Base-by-base conservation (phyloP, 2,888 invertebrate genomes). In the Epinotia nisella region DNA sequence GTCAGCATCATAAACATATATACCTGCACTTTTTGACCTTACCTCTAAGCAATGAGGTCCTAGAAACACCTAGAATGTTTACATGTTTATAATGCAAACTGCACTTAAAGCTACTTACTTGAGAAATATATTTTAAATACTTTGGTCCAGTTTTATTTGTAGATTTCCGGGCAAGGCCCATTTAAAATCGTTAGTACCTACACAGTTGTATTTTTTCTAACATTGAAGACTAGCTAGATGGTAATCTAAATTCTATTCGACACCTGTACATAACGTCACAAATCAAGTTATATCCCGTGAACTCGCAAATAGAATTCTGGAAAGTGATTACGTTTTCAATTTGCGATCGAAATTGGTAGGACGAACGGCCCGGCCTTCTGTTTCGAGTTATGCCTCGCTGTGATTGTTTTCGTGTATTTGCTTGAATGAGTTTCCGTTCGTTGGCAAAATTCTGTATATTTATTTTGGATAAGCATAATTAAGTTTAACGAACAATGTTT, bases 241-340 rank as follows among this genome's bases (percentile, higher is more conserved):
- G 53, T 17, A 11, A 21, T 66, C 17, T 17, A 21, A 61, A 67
- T 56, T 67, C 61, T 66, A 53, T 66, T 73, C 58, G 29, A 68
- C 68, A 73, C 68, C 72, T 73, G 68, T 58, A 68, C 58, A 73
- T 75, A 75, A 76, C 73, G 78, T 76, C 76, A 66, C 75, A 86
- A 90, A 91, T 80, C 80, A 83, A 87, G 86, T 92, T 91, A 90
- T 75, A 79, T 78, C 79, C 78, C 78, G 82, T 83, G 81, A 84
- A 82, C 82, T 81, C 79, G 78, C 83, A 91, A 91, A 91, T 91
- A 84, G 86, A 88, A 89, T 90, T 88, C 89, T 83, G 87, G 78
- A 90, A 90, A 90, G 82, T 85, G 83, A 92, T 92, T 91, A 92
- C 90, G 85, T 87, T 93, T 92, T 89, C 91, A 84, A 92, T 92